Evolutionary conservation across 2,888 invertebrate genomes (phyloP).

Genomic region (Biston betularia): DNA sequence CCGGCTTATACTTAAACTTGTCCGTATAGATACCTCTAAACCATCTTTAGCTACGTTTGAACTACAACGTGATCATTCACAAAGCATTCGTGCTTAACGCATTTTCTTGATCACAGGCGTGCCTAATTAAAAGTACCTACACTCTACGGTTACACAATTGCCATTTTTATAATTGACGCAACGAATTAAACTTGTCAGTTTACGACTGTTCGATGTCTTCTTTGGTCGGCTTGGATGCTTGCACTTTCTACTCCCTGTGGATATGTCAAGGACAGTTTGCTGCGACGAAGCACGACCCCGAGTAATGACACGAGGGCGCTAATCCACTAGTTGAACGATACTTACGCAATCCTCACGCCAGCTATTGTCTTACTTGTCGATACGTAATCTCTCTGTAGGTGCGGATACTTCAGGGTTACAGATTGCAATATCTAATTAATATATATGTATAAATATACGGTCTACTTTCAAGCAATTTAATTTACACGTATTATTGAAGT

Average conservation of each 20-base stretch:
- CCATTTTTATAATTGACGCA: constrained; percentile 13
- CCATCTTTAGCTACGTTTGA: constrained; percentile 5
- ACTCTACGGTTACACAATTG: constrained; percentile 20
- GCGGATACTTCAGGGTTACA: constrained; percentile 25
- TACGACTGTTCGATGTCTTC: constrained; percentile 8
- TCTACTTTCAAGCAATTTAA: not conserved
- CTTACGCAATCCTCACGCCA: constrained; percentile 55
- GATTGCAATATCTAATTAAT: constrained; percentile 20
- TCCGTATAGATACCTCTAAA: not conserved
- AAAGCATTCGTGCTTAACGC: constrained; percentile 19
- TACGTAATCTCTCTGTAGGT: constrained; percentile 26
- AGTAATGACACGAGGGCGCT: constrained; percentile 43
- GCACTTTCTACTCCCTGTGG: constrained; percentile 74
- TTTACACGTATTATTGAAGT: not conserved
- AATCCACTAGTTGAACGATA: constrained; percentile 50
- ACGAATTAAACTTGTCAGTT: constrained; percentile 18
- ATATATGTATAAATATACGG: not conserved
- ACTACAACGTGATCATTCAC: constrained; percentile 12
- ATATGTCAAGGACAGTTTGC: constrained; percentile 80
- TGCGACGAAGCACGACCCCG: constrained; percentile 54
- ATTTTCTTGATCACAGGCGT: constrained; percentile 18
- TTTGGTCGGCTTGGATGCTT: constrained; percentile 49
- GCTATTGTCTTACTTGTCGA: constrained; percentile 37
- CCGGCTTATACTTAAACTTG: constrained; percentile 6
- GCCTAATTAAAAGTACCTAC: constrained; percentile 15